Evolutionary conservation across 2,888 invertebrate species (phyloP).

Genomic region (Agelastica alni): DNA sequence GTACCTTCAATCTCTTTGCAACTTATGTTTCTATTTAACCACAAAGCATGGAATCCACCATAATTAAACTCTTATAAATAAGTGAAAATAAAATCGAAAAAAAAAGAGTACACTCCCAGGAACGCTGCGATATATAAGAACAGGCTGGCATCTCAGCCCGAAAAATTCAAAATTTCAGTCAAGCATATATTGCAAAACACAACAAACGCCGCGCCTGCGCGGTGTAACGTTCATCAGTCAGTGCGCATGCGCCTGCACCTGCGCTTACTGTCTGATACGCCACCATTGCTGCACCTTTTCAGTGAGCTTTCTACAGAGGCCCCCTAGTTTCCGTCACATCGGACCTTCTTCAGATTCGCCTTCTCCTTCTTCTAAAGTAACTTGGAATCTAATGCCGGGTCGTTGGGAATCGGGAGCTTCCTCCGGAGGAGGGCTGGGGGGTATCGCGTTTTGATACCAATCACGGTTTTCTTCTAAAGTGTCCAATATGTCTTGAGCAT

Average conservation of each 20-base stretch:
- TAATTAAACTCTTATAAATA: conserved; percentile 7
- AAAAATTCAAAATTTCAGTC: conserved; percentile 50
- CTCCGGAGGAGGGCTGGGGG: conserved; percentile 85
- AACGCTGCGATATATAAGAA: conserved; percentile 39
- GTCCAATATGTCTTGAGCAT: conserved; percentile 97
- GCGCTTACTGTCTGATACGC: conserved; percentile 72
- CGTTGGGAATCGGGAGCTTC: conserved; percentile 63
- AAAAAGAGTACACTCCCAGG: conserved; percentile 46
- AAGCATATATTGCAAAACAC: conserved; percentile 52
- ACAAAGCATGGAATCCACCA: conserved; percentile 15
- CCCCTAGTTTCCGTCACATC: conserved; percentile 92
- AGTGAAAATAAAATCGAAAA: conserved; percentile 12
- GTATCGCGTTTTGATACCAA: conserved; percentile 86
- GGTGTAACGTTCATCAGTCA: conserved; percentile 44
- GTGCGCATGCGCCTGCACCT: conserved; percentile 45
- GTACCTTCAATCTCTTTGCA: too few relatives aligned
- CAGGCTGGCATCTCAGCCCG: conserved; percentile 47
- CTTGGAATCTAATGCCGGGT: conserved; percentile 66
- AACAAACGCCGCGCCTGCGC: conserved; percentile 56
- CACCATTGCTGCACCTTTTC: conserved; percentile 84
- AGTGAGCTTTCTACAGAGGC: conserved; percentile 87
- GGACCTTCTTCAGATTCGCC: conserved; percentile 65
- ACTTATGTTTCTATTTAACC: conserved; percentile 14
- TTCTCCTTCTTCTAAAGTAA: conserved; percentile 80
- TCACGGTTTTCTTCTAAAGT: conserved; percentile 98